Percentiles rank a stretch among this genome's conserved stretches.
Conservation (phyloP, 1,140 invertebrate genomes). For the Chrysomallon squamiferum region DNA sequence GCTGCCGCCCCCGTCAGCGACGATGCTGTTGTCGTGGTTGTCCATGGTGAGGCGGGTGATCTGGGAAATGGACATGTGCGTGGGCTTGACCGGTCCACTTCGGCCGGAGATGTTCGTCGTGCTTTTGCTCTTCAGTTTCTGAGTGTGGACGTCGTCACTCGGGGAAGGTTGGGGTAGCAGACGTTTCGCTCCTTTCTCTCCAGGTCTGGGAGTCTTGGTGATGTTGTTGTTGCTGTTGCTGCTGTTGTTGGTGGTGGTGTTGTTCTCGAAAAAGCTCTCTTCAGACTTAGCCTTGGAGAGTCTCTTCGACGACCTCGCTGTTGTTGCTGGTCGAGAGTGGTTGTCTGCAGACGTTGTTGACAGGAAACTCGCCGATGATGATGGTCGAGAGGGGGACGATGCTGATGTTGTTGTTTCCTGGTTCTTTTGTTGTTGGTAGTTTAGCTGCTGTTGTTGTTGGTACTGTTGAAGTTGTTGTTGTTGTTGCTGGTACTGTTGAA, state of each 20-base stretch:
- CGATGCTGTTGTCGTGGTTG: too few species aligned
- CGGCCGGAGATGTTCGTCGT: slow-evolving; percentile 41
- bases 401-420: not conserved
- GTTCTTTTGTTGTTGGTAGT: not conserved
- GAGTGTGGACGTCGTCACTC: slow-evolving; percentile 30
- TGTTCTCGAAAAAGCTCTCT: slow-evolving; percentile 44
- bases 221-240: too few species aligned
- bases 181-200: slow-evolving; percentile 45
- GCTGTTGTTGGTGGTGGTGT: too few species aligned
- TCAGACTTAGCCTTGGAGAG: slow-evolving; percentile 43
- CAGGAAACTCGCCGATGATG: not conserved
- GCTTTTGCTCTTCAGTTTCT: slow-evolving; percentile 51
- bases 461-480: too few species aligned
- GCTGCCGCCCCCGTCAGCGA: slow-evolving; percentile 25
- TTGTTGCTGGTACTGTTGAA: too few species aligned
- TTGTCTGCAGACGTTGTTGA: not conserved
- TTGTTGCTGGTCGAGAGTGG: slow-evolving; percentile 5
- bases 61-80: slow-evolving; percentile 42
- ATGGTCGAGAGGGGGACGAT: too few species aligned
- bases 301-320: slow-evolving; percentile 11
- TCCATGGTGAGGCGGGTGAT: slow-evolving; percentile 31
- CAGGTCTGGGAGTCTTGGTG: slow-evolving; percentile 13
- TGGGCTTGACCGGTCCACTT: slow-evolving; percentile 49
- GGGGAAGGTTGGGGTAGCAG: slow-evolving; percentile 43
- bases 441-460: too few species aligned